These are phyloP conservation scores for Nestor notabilis DNA, from an alignment of 2,113 vertebrate species.

Conservation along the genomic window DNA sequence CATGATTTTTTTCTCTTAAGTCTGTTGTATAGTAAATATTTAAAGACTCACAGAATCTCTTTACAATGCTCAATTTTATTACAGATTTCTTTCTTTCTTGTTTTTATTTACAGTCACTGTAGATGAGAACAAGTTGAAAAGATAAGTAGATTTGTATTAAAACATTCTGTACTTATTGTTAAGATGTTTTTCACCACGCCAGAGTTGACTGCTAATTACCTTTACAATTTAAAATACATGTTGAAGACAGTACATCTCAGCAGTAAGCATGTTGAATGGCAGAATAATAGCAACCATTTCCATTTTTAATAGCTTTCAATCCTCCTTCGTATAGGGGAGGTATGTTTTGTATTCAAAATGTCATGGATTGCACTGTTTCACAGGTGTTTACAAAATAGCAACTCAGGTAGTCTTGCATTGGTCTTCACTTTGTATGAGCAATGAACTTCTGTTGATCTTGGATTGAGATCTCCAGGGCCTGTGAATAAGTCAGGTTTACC, in stretches of 20 bases:
- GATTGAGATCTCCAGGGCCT: background rate
- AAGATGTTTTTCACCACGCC: background rate
- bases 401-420: background rate
- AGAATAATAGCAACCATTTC: background rate
- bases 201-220: background rate
- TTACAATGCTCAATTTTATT: background rate
- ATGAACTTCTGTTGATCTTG: background rate
- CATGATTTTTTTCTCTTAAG: background rate
- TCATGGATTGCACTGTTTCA: background rate
- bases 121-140: background rate
- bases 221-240: background rate
- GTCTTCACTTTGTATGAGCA: background rate
- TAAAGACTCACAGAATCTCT: background rate
- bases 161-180: background rate
- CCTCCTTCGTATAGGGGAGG: rapidly evolving
- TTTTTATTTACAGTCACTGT: background rate
- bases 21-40: background rate
- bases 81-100: background rate
- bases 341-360: background rate
- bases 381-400: background rate
- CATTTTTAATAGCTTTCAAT: background rate
- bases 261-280: background rate
- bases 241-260: background rate
- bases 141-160: background rate
- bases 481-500: background rate